Conservation (phyloP, 2,113 vertebrate species). For the Chascanopsetta lugubris region DNA sequence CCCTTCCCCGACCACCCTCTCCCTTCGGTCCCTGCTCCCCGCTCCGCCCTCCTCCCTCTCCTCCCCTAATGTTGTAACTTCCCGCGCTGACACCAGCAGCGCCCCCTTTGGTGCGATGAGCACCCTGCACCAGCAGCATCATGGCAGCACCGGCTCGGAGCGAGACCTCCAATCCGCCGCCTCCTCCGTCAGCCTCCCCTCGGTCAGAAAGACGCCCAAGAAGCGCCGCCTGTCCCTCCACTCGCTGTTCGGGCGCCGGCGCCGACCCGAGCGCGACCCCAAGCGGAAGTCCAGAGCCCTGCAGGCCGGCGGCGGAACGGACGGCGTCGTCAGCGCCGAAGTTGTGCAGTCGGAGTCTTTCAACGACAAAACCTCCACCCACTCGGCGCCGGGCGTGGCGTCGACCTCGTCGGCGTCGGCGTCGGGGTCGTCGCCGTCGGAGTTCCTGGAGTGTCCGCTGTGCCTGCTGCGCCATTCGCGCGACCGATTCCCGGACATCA, state of each 20-base stretch:
- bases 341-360: conserved; percentile 89
- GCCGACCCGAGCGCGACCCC: conserved; percentile 80
- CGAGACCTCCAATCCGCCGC: conserved; percentile 93
- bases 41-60: not conserved
- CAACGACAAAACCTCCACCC: conserved; percentile 54
- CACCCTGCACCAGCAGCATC: conserved; percentile 86
- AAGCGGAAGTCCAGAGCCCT: conserved; percentile 88
- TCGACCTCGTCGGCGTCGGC: conserved; percentile 48
- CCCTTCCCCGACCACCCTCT: conserved; percentile 29
- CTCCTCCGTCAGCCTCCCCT: conserved; percentile 93
- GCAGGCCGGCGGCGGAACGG: conserved; percentile 77
- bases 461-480: conserved; percentile 92
- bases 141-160: conserved; percentile 89
- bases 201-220: conserved; percentile 94
- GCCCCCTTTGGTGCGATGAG: conserved; percentile 78
- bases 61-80: conserved; percentile 45
- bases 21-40: conserved; percentile 39
- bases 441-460: conserved; percentile 95
- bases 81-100: conserved; percentile 13
- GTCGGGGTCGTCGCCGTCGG: conserved; percentile 65
- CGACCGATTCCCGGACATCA: conserved; percentile 96
- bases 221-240: conserved; percentile 93
- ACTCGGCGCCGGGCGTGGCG: conserved; percentile 76
- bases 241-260: conserved; percentile 88
- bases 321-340: conserved; percentile 88